phyloP scores from a whole-genome alignment of 2,888 invertebrate species.

The Cosmia pyralina region DNA sequence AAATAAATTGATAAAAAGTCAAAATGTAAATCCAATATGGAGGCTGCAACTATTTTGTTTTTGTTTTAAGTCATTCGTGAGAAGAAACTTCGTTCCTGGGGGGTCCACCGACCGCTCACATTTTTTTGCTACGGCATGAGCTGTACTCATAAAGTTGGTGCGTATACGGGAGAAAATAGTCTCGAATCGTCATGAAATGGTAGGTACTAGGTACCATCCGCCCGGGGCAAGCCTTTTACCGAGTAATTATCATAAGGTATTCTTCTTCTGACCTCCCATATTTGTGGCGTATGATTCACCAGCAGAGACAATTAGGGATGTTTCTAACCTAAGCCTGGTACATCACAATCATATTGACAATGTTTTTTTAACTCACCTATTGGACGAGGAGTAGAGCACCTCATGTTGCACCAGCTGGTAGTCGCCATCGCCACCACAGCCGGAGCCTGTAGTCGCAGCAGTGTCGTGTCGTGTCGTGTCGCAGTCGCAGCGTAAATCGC shows the following conservation, averaged over 20 bases:
- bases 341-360: not conserved
- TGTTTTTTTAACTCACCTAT: constrained; percentile 92
- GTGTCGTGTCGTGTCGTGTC: constrained; percentile 45
- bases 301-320: not conserved
- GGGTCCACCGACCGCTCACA: no score
- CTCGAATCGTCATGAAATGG: not conserved
- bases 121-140: not conserved
- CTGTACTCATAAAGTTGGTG: not conserved
- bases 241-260: not conserved
- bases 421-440: constrained; percentile 98
- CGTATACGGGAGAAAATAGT: not conserved
- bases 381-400: constrained; percentile 98
- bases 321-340: not conserved
- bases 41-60: no score
- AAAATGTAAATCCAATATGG: no score
- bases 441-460: constrained; percentile 91
- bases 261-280: not conserved
- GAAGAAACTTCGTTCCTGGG: no score
- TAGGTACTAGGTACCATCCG: not conserved
- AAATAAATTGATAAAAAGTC: no score
- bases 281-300: not conserved
- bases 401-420: constrained; percentile 99
- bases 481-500: constrained; percentile 50
- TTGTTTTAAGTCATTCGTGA: no score
- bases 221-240: not conserved